Evolutionary conservation across 2,113 vertebrate species (phyloP).

Genomic region (Bagarius yarrelli): DNA sequence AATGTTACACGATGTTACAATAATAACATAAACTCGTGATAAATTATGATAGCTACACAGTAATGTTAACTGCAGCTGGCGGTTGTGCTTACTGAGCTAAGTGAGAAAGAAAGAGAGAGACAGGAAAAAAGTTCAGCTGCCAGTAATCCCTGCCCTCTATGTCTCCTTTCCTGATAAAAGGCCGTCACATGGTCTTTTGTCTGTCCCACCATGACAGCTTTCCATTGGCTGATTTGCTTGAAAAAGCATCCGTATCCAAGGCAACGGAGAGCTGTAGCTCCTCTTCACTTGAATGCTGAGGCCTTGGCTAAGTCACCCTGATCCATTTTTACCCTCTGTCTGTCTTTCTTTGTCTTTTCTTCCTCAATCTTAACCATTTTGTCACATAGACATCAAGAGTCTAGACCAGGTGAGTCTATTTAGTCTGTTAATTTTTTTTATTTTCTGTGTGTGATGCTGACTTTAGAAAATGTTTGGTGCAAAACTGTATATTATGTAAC

Average conservation of each 20-base stretch:
- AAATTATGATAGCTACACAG: background rate
- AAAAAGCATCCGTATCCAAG: slow-evolving; percentile 59
- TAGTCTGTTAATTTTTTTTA: background rate
- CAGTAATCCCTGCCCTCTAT: slow-evolving; percentile 25
- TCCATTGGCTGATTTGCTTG: slow-evolving; percentile 55
- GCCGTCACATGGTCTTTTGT: slow-evolving; percentile 54
- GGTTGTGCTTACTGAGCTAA: background rate
- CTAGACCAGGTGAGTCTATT: slow-evolving; percentile 34
- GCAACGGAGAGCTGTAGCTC: slow-evolving; percentile 47
- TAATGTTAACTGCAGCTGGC: background rate
- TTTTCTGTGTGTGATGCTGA: background rate
- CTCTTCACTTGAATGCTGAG: slow-evolving; percentile 50
- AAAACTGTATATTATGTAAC: background rate
- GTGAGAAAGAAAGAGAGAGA: background rate
- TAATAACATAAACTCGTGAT: too few relatives aligned
- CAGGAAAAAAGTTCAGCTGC: slow-evolving; percentile 13
- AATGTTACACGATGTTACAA: too few relatives aligned
- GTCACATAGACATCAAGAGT: background rate
- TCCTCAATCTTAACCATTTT: background rate
- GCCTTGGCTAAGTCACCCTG: slow-evolving; percentile 47
- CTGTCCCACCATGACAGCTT: slow-evolving; percentile 36
- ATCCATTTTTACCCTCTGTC: slow-evolving; percentile 42
- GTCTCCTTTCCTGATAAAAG: slow-evolving; percentile 47
- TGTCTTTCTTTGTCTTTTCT: slow-evolving; percentile 35
- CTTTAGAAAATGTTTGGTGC: background rate